Percentiles rank a stretch among this genome's conserved stretches.
Evolutionary conservation across 2,113 vertebrate genomes (phyloP).

Genomic region (Dipodomys merriami): DNA sequence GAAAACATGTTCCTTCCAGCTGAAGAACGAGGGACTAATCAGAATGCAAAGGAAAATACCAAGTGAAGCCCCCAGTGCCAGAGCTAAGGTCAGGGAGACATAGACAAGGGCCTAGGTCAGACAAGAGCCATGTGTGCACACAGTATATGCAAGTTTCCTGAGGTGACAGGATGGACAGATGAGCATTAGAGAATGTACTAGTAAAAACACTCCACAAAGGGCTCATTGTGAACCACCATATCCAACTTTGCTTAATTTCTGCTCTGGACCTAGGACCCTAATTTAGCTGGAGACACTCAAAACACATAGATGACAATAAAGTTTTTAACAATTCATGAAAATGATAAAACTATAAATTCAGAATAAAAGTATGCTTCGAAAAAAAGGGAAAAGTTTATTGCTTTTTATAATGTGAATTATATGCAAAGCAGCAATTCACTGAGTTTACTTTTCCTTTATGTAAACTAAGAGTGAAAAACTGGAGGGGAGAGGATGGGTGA

Average conservation of each 20-base stretch:
- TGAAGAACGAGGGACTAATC: neutral
- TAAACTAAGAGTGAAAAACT: neutral
- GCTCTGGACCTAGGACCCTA: neutral
- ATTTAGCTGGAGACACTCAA: neutral
- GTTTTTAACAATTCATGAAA: constrained; percentile 5
- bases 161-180: neutral
- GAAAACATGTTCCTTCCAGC: neutral
- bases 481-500: neutral
- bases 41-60: neutral
- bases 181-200: neutral
- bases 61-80: neutral
- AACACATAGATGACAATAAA: neutral
- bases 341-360: constrained; percentile 50
- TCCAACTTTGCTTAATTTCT: neutral
- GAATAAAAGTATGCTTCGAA: constrained; percentile 20
- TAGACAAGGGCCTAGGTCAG: neutral
- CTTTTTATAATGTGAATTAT: constrained; percentile 8
- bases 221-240: neutral
- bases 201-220: neutral
- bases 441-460: neutral
- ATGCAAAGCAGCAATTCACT: constrained; percentile 49
- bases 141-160: neutral
- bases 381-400: neutral
- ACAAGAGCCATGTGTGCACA: neutral
- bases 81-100: neutral